A percentile compares a stretch with the other conserved stretches of the same genome.
Conservation (phyloP, 1,140 invertebrate species). For the Oedothorax gibbosus region DNA sequence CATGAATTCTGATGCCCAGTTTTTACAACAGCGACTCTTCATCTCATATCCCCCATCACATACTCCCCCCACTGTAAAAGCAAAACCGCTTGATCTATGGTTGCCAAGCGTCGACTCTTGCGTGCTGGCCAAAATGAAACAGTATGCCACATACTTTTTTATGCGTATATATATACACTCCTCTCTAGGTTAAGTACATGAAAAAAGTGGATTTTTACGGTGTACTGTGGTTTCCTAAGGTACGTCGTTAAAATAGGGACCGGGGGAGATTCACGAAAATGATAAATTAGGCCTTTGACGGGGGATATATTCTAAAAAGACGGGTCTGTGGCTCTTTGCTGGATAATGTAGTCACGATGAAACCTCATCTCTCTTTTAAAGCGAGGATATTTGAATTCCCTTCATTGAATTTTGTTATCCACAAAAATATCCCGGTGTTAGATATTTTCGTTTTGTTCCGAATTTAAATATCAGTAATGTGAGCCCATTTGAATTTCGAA, state of each 20-base stretch:
- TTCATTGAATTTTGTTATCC: slow-evolving; percentile 38
- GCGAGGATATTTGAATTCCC: slow-evolving; percentile 20
- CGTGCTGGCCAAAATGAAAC: slow-evolving; percentile 57
- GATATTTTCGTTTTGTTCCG: too few species aligned
- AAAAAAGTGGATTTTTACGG: slow-evolving; percentile 53
- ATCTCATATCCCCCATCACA: neutral
- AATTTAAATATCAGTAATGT: too few species aligned
- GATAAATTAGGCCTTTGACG: slow-evolving; percentile 51
- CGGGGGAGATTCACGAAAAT: slow-evolving; percentile 39
- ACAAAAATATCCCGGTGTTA: neutral
- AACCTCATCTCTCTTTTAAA: slow-evolving; percentile 53
- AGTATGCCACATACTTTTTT: slow-evolving; percentile 55
- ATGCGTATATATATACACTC: slow-evolving; percentile 12
- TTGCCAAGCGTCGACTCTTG: slow-evolving; percentile 46
- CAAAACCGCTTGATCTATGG: slow-evolving; percentile 59
- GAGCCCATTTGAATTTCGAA: too few species aligned
- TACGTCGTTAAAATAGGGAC: slow-evolving; percentile 51
- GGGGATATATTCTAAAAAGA: slow-evolving; percentile 31
- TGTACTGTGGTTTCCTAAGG: slow-evolving; percentile 33
- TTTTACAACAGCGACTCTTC: slow-evolving; percentile 60
- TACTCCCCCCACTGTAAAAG: neutral
- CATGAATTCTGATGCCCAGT: slow-evolving; percentile 61
- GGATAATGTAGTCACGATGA: slow-evolving; percentile 49
- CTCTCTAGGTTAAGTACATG: neutral
- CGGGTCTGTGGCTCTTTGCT: neutral